Evolutionary conservation across 2,797 vertebrate species (phyloP).

Genomic region (Anguilla pacifica): DNA sequence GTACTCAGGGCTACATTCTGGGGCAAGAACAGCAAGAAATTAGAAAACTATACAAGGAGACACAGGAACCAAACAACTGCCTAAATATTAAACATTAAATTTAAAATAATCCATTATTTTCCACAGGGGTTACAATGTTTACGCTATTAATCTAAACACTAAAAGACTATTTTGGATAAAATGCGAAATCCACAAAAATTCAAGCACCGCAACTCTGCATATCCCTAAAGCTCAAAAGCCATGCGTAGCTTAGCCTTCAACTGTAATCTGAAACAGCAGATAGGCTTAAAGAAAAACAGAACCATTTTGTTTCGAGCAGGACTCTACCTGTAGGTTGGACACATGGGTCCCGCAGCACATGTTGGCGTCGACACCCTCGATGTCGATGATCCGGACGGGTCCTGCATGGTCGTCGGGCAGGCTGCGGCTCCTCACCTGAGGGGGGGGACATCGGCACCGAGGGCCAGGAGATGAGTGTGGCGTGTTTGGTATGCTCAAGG

Average conservation of each 20-base stretch:
- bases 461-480: slow-evolving; percentile 44
- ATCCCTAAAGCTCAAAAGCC: no score
- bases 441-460: no score
- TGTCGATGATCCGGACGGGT: no score
- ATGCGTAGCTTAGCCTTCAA: no score
- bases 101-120: neutral
- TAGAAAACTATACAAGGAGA: neutral
- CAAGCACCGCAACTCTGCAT: neutral
- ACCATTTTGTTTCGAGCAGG: neutral
- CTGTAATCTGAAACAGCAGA: no score
- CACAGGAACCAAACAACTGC: neutral
- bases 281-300: no score
- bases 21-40: neutral
- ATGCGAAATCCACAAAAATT: neutral
- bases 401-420: no score
- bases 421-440: no score
- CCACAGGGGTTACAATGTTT: neutral
- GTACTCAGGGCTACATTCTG: neutral
- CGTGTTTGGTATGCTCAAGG: neutral
- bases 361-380: no score
- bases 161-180: neutral
- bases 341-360: slow-evolving; percentile 97
- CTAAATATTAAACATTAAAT: neutral
- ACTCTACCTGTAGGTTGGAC: slow-evolving; percentile 88
- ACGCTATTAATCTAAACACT: neutral